Evolutionary conservation across 2,888 invertebrate species (phyloP).

Genomic region (Diadegma fenestrale): DNA sequence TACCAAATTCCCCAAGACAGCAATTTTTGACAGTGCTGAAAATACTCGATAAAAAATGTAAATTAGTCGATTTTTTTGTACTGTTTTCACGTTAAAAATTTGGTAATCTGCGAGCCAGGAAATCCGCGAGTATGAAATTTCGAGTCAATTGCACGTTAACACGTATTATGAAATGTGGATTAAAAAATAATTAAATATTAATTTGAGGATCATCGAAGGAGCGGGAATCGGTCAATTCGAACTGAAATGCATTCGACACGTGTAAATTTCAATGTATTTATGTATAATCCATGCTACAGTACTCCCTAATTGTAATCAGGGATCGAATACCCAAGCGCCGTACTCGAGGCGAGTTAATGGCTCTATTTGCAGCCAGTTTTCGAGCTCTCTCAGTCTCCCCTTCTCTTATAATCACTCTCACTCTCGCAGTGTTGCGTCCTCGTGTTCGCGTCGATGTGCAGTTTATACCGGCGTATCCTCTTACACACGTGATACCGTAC

Average conservation of each 20-base stretch:
- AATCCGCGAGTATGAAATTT: no score
- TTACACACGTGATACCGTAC: conserved; percentile 38
- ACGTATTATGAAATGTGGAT: not conserved
- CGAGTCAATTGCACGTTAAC: no score
- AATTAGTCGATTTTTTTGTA: no score
- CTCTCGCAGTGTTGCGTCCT: not conserved
- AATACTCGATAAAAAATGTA: no score
- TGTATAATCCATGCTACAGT: conserved; percentile 10
- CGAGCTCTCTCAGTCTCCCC: not conserved
- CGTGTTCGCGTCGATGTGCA: conserved; percentile 10
- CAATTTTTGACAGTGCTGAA: no score
- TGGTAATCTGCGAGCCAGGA: no score
- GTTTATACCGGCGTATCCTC: conserved; percentile 36
- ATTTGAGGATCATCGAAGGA: no score
- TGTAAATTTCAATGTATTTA: not conserved
- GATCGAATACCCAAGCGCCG: conserved; percentile 45
- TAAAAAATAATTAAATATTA: not conserved
- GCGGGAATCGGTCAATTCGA: not conserved
- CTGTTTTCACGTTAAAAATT: no score
- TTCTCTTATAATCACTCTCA: conserved; percentile 10
- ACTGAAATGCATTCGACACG: conserved; percentile 23
- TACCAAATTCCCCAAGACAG: no score
- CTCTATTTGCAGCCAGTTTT: conserved; percentile 58
- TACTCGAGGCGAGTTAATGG: conserved; percentile 55
- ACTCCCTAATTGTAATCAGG: conserved; percentile 49